Percentiles rank a stretch among this genome's conserved stretches.
phyloP scores from a whole-genome alignment of 2,888 invertebrate species.

The Metopia argyrocephala region DNA sequence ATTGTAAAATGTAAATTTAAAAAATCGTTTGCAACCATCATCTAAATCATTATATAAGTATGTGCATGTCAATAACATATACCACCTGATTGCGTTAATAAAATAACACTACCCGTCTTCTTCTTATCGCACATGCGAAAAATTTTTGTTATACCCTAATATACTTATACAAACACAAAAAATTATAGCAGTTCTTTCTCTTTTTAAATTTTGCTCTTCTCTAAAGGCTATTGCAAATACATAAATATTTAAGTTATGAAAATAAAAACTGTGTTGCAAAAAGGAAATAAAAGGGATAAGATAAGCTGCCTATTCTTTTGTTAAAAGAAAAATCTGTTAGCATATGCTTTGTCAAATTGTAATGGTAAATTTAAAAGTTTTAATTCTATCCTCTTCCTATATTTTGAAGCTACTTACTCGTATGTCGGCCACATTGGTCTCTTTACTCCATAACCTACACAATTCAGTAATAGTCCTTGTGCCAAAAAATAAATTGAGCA shows the following conservation, averaged over 20 bases:
- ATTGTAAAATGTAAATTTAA: too few species aligned
- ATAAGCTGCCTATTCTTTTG: not conserved
- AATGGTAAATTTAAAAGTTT: constrained; percentile 30
- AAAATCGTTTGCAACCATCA: too few species aligned
- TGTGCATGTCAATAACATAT: too few species aligned
- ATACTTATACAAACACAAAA: constrained; percentile 33
- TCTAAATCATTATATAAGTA: too few species aligned
- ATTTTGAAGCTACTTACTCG: not conserved
- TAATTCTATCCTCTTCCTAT: not conserved
- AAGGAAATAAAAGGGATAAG: not conserved
- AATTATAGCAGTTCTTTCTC: constrained; percentile 9
- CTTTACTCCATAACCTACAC: constrained; percentile 11
- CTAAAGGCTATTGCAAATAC: not conserved
- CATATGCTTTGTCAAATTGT: constrained; percentile 38
- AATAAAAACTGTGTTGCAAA: not conserved
- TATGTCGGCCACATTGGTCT: not conserved
- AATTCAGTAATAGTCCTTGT: constrained; percentile 50
- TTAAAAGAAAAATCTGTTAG: constrained; percentile 7
- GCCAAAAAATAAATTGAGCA: constrained; percentile 58
- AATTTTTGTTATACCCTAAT: constrained; percentile 12
- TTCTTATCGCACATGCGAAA: too few species aligned
- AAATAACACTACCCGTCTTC: too few species aligned
- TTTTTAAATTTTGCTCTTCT: not conserved
- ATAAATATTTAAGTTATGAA: constrained; percentile 7
- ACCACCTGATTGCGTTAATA: too few species aligned